A percentile compares a stretch with the other conserved stretches of the same genome.
Evolutionary conservation across 2,113 vertebrate genomes (phyloP).

Genomic region (Amazona guildingii): DNA sequence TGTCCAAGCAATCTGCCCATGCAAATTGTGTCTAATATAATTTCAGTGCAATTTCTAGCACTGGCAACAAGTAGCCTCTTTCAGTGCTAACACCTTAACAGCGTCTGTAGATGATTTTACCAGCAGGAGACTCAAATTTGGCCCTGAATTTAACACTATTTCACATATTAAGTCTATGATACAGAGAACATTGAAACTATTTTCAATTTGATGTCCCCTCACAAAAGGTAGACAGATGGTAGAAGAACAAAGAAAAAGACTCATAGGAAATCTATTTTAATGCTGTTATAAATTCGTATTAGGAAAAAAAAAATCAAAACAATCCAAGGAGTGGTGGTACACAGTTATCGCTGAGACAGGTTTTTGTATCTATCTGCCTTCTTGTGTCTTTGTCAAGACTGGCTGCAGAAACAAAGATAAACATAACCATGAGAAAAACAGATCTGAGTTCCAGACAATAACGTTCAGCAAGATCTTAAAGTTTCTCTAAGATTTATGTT

Average conservation of each 20-base stretch:
- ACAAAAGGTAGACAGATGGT: not conserved
- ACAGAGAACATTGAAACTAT: not conserved
- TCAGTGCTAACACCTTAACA: not conserved
- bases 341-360: not conserved
- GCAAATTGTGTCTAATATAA: not conserved
- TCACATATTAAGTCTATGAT: not conserved
- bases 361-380: not conserved
- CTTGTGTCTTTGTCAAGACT: not conserved
- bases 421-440: not conserved
- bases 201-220: not conserved
- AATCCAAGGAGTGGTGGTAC: not conserved
- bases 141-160: not conserved
- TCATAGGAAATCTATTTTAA: not conserved
- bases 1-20: not conserved
- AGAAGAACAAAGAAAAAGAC: not conserved
- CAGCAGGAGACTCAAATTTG: not conserved
- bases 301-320: not conserved
- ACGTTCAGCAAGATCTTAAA: not conserved
- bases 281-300: not conserved
- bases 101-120: not conserved
- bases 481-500: not conserved
- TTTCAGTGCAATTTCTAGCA: not conserved
- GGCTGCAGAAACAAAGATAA: not conserved
- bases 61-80: not conserved
- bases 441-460: not conserved